A percentile compares a stretch with the other conserved stretches of the same genome.
These are phyloP conservation scores for Scaptomyza graminum DNA, from an alignment of 1,140 invertebrate species.

Conservation along the genomic window DNA sequence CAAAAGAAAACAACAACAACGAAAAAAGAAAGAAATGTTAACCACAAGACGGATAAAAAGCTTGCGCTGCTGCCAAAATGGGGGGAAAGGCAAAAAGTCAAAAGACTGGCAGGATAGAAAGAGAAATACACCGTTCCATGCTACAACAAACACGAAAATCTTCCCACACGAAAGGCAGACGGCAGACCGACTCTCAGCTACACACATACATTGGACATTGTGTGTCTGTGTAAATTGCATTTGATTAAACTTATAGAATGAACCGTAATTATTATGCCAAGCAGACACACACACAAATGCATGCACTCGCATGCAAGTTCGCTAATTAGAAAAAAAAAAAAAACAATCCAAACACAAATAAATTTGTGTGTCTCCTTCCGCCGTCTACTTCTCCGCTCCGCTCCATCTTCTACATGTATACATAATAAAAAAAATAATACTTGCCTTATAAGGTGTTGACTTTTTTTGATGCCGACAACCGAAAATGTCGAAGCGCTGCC, in stretches of 20 bases:
- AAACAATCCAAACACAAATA: constrained; percentile 22
- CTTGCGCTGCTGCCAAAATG: constrained; percentile 25
- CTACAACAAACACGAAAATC: constrained; percentile 17
- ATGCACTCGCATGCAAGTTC: constrained; percentile 11
- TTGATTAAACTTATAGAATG: constrained; percentile 39
- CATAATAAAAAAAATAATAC: constrained; percentile 46
- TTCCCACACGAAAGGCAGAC: constrained; percentile 17
- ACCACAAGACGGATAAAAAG: constrained; percentile 29
- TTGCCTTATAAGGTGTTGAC: constrained; percentile 68
- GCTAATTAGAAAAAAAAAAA: constrained; percentile 9
- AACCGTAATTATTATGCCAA: constrained; percentile 39
- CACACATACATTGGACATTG: constrained; percentile 12
- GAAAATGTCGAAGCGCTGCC: constrained; percentile 22
- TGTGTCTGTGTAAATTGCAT: constrained; percentile 29
- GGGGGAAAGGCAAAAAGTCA: constrained; percentile 36
- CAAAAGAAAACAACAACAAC: constrained; percentile 36
- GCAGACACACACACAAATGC: neutral
- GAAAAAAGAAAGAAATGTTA: constrained; percentile 1
- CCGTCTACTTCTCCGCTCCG: neutral
- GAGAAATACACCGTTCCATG: neutral
- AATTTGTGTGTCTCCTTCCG: constrained; percentile 13
- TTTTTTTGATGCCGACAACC: constrained; percentile 44
- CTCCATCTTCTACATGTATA: neutral
- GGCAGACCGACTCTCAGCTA: neutral
- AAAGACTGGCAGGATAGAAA: constrained; percentile 16